Evolutionary conservation across 2,113 vertebrate genomes (phyloP), one percentile per base, ranked within the genome.

Genomic region (Hemicordylus capensis): DNA sequence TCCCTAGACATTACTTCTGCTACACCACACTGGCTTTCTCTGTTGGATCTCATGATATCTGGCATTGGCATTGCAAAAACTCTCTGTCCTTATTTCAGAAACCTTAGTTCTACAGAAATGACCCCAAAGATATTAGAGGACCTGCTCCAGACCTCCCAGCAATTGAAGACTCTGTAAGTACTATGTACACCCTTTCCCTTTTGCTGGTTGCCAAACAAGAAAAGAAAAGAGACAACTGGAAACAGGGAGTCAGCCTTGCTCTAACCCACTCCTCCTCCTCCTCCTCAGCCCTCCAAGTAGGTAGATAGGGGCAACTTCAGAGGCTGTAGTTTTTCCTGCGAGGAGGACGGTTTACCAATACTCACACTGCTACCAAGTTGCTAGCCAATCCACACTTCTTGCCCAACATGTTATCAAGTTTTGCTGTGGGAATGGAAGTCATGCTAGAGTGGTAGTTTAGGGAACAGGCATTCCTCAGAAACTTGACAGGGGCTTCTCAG

Each of bases 131-230:
- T 48, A 1, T 1, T 95, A 44, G 80, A 94, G 72, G 78, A 20
- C 1, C 72, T 92, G 54, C 89, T 96, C 80, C 78, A 85, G 73
- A 90, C 76, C 58, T 81, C 85, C 15, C 15, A 28, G 26, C 6
- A 1, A 24, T 17, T 96, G 85, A 89, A 95, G 91, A 94, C 26
- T 0, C 92, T 96, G 96, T 96, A 91, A 96, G 96, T 89, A 46
- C 0, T 48, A 1, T 54, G 11, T 14, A 22, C 56, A 9, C n/a
- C 22, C 44, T 77, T 85, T 54, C 66, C 7, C 26, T 51, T 31
- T 81, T 28, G 51, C 2, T 56, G 51, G 8, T 4, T 69, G 56
- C 66, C 66, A 69, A 54, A 31, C 19, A 31, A 1, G 31, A 56
- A 31, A 20, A 75, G 48, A 1, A 54, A 14, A 4, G 22, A 26